A percentile compares a stretch with the other conserved stretches of the same genome.
Conservation (phyloP, 2,797 vertebrate genomes). For the Gouania willdenowi region DNA sequence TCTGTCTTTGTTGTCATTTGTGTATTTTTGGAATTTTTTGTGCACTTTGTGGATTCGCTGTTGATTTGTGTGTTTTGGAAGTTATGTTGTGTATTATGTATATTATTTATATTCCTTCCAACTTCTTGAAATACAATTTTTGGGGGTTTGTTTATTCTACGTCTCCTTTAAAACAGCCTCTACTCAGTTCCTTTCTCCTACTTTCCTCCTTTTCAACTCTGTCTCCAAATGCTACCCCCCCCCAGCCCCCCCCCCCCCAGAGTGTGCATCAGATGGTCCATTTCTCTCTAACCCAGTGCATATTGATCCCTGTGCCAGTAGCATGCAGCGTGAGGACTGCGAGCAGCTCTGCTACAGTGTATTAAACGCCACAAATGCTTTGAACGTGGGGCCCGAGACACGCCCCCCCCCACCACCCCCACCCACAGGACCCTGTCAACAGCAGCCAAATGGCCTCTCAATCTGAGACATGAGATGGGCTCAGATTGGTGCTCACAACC, state of each 20-base stretch:
- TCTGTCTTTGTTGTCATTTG: too few species aligned
- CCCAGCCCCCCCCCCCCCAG: conserved; percentile 48
- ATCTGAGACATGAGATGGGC: conserved; percentile 64
- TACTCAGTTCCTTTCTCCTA: conserved; percentile 56
- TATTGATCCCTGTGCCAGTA: conserved; percentile 74
- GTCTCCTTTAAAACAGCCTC: conserved; percentile 56
- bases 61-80: too few species aligned
- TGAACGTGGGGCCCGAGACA: conserved; percentile 72
- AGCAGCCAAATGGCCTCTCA: conserved; percentile 77
- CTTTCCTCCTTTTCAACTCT: conserved; percentile 28
- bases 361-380: conserved; percentile 82
- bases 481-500: conserved; percentile 46
- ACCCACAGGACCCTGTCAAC: conserved; percentile 80
- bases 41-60: too few species aligned
- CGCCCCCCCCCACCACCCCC: conserved; percentile 71
- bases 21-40: too few species aligned
- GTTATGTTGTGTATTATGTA: too few species aligned
- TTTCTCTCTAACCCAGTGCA: conserved; percentile 73
- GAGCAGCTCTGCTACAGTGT: conserved; percentile 75
- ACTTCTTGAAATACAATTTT: too few species aligned
- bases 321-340: conserved; percentile 62
- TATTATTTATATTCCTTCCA: too few species aligned
- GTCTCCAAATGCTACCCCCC: conserved; percentile 37
- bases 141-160: too few species aligned
- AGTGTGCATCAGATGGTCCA: conserved; percentile 74